Evolutionary conservation across 37 sponge, comb jelly and placozoan species (phyloP).

Genomic region (Dysidea cf. avara): DNA sequence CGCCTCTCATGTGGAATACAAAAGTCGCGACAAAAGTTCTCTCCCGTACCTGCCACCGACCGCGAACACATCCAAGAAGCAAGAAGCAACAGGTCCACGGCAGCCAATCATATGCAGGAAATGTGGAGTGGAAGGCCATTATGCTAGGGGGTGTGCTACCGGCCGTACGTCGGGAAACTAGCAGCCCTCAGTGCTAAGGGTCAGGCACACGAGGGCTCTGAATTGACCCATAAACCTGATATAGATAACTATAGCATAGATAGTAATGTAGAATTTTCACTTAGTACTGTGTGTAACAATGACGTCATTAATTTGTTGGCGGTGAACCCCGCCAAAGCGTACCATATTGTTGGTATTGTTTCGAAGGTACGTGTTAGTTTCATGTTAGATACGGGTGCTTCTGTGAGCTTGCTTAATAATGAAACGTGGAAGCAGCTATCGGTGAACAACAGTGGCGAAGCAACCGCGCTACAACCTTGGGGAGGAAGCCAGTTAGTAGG

Average conservation of each 20-base stretch:
- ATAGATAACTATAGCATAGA: not conserved
- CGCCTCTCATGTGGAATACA: too few relatives aligned
- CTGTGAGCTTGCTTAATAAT: slow-evolving; percentile 34
- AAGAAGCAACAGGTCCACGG: not conserved
- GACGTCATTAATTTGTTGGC: too few relatives aligned
- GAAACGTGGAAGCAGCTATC: too few relatives aligned
- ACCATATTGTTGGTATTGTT: not conserved
- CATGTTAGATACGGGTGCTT: slow-evolving; percentile 46
- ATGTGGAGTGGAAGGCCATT: too few relatives aligned
- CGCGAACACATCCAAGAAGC: too few relatives aligned
- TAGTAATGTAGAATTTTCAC: not conserved
- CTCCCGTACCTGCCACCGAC: too few relatives aligned
- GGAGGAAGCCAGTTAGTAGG: slow-evolving; percentile 20
- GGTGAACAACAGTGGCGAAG: too few relatives aligned
- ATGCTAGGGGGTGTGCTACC: too few relatives aligned
- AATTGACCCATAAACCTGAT: not conserved
- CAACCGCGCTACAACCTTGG: slow-evolving; percentile 24
- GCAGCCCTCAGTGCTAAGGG: slow-evolving; percentile 18
- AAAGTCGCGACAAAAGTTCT: too few relatives aligned
- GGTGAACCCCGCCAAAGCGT: slow-evolving; percentile 4
- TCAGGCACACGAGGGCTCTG: slow-evolving; percentile 31
- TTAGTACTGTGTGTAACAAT: too few relatives aligned
- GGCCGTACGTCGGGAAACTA: slow-evolving; percentile 54
- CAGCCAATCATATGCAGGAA: slow-evolving; percentile 10
- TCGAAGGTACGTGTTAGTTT: slow-evolving; percentile 3